Evolutionary conservation across 2,797 vertebrate species (phyloP).

Genomic region (Crocodylus rhombifer): DNA sequence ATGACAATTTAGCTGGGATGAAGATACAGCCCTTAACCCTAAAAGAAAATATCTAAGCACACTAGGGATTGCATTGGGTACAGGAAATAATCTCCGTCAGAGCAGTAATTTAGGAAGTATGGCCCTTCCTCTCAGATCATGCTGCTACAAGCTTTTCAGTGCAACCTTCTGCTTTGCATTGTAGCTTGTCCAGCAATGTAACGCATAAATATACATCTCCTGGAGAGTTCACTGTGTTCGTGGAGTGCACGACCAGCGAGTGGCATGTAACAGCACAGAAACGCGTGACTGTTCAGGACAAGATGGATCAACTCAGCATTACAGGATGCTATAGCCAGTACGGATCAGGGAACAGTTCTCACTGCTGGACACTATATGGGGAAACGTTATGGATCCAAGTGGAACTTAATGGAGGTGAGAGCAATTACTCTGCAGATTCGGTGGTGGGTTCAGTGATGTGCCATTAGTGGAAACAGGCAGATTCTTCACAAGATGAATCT

Average conservation of each 20-base stretch:
- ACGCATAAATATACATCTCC: conserved; percentile 85
- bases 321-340: conserved; percentile 85
- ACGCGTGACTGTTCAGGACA: conserved; percentile 85
- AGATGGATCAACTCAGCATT: conserved; percentile 77
- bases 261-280: conserved; percentile 93
- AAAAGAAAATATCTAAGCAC: background rate
- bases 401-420: conserved; percentile 85
- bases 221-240: conserved; percentile 87
- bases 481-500: conserved; percentile 14
- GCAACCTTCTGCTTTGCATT: background rate
- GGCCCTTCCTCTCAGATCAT: rapidly evolving
- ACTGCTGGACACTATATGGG: conserved; percentile 81
- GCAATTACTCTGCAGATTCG: background rate
- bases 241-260: conserved; percentile 92
- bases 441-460: background rate
- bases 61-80: background rate
- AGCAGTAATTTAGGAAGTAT: background rate
- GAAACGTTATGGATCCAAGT: conserved; percentile 86
- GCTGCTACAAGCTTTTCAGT: background rate
- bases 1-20: background rate
- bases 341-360: conserved; percentile 74
- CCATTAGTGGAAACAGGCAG: background rate
- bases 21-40: background rate
- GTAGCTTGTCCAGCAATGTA: conserved; percentile 80
- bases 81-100: background rate